These are phyloP conservation scores for Macroramphosus scolopax DNA, from an alignment of 2,797 vertebrate genomes.

Conservation along the genomic window DNA sequence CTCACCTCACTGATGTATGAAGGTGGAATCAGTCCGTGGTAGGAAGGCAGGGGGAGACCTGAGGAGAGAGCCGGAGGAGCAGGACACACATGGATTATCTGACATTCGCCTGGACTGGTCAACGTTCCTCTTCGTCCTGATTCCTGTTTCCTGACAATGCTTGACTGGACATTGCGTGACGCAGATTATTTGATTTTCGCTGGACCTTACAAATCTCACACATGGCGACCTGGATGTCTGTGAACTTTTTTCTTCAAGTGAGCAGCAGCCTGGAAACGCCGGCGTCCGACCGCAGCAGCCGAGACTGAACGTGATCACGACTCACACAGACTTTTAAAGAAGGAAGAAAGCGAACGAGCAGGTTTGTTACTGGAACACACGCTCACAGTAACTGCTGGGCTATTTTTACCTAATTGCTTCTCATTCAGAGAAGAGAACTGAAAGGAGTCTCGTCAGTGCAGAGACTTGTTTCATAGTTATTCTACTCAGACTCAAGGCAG, in stretches of 20 bases:
- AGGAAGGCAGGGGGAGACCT: constrained; percentile 36
- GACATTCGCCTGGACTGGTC: constrained; percentile 54
- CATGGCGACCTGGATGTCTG: constrained; percentile 35
- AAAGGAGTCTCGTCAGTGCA: constrained; percentile 21
- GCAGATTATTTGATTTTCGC: constrained; percentile 17
- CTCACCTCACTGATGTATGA: constrained; percentile 54
- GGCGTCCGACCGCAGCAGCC: constrained; percentile 23
- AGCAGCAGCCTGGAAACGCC: constrained; percentile 38
- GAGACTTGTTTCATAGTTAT: constrained; percentile 7
- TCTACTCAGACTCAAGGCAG: not conserved
- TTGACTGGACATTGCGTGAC: constrained; percentile 25
- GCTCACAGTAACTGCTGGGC: constrained; percentile 1
- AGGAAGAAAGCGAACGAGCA: constrained; percentile 3
- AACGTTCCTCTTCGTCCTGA: constrained; percentile 42
- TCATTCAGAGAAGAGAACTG: constrained; percentile 12
- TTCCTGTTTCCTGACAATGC: constrained; percentile 40
- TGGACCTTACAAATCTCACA: constrained; percentile 35
- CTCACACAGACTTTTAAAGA: too few relatives aligned
- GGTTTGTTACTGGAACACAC: constrained; percentile 27
- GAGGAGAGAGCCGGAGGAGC: constrained; percentile 44
- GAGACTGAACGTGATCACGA: constrained; percentile 12
- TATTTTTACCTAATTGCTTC: constrained; percentile 11
- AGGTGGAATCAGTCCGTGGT: constrained; percentile 63
- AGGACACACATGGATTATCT: constrained; percentile 63
- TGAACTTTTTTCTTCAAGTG: constrained; percentile 10